Evolutionary conservation across 2,888 invertebrate species (phyloP), one percentile per base, ranked within the genome.

Genomic region (Biston stratarius): DNA sequence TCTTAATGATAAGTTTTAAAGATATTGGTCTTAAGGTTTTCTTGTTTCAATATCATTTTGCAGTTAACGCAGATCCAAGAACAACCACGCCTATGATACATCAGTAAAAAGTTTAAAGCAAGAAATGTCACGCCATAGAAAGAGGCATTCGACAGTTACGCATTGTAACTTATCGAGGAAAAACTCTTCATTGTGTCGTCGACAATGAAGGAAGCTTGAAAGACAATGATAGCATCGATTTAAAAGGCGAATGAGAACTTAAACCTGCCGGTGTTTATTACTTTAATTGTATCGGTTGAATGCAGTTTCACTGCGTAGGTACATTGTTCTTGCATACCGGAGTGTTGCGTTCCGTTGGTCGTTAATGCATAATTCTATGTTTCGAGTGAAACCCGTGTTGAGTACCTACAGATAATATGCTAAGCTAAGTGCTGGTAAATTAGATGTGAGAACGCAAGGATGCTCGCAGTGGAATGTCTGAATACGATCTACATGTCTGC

Each of bases 141-240:
- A 64, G 55, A 73, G 78, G 79, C 82, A 83, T 86, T 87, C 83
- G 81, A 87, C 82, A 86, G 83, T 84, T 85, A 85, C 81, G 83
- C 85, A 83, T 89, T 89, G 85, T 83, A 75, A 78, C 73, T 83
- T 83, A 83, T 80, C 75, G 80, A 82, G 76, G 83, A 87, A 92
- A 92, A 92, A 87, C 81, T 78, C 77, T 80, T 85, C 86, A 91
- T 92, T 90, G 89, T 90, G 83, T 86, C 81, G 79, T 84, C 85
- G 67, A 67, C 67, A 80, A 84, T 82, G 79, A 84, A 86, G 89
- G 91, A 90, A 91, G 85, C 82, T 79, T 77, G 68, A 78, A 89
- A 92, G 87, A 92, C 90, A 92, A 93, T 92, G 90, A 89, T 88
- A 87, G 83, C 82, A 79, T 82, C 85, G 86, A 88, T 90, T 88